A percentile compares a stretch with the other conserved stretches of the same genome.
Evolutionary conservation across 2,113 vertebrate genomes (phyloP).

Genomic region (Paedocypris sp.): DNA sequence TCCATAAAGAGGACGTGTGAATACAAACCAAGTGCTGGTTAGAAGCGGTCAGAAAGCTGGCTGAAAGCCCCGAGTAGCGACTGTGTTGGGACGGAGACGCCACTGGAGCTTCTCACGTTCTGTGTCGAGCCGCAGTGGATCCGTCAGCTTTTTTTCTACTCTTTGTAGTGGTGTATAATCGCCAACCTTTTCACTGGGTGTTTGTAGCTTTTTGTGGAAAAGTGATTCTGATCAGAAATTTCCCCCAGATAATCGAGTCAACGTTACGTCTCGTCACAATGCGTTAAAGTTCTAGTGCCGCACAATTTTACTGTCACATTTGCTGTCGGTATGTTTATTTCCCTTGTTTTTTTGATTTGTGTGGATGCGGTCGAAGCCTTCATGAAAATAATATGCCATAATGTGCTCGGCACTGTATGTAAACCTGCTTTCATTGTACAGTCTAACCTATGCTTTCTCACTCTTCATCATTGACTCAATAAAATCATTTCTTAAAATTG

Average conservation of each 20-base stretch:
- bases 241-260: not conserved
- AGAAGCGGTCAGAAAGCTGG: too few species aligned
- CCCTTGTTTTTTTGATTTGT: not conserved
- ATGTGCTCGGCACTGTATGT: not conserved
- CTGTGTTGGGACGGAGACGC: too few species aligned
- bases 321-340: not conserved
- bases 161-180: not conserved
- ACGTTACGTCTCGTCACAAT: not conserved
- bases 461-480: conserved; percentile 42
- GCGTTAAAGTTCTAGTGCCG: conserved; percentile 6
- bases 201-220: not conserved
- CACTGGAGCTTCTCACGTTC: not conserved
- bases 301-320: conserved; percentile 1
- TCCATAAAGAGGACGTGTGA: too few species aligned
- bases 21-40: too few species aligned
- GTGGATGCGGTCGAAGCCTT: conserved; percentile 6
- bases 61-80: too few species aligned
- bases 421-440: conserved; percentile 40
- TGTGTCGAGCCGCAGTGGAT: too few species aligned
- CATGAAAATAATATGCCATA: not conserved
- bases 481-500: conserved; percentile 31
- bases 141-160: not conserved
- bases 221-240: not conserved
- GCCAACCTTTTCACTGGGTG: not conserved
- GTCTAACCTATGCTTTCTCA: conserved; percentile 47